phyloP scores from a whole-genome alignment of 2,888 invertebrate genomes.

The Tridacna gigas region DNA sequence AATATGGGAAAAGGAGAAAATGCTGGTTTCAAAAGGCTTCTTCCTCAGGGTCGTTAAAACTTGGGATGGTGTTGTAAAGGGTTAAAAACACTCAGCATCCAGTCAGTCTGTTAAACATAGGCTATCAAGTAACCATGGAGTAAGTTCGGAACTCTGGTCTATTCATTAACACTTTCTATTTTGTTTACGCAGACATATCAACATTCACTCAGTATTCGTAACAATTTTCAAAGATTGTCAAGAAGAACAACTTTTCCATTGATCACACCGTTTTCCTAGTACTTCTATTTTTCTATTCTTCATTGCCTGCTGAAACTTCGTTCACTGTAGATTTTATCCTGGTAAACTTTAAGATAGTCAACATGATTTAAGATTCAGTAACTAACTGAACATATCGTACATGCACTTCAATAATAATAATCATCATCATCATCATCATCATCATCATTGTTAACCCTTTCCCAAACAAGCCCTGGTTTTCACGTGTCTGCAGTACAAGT shows the following conservation, averaged over 20 bases:
- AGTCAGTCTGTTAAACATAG: conserved; percentile 3
- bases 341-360: too few relatives aligned
- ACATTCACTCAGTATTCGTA: too few relatives aligned
- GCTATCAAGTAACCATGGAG: not conserved
- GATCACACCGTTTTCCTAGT: too few relatives aligned
- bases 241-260: too few relatives aligned
- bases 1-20: not conserved
- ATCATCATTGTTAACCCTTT: too few relatives aligned
- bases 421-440: too few relatives aligned
- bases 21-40: not conserved
- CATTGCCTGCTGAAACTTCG: too few relatives aligned
- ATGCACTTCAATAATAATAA: too few relatives aligned
- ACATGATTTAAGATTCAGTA: not conserved
- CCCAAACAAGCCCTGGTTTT: not conserved
- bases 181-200: not conserved
- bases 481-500: not conserved
- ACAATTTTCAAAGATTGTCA: too few relatives aligned
- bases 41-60: not conserved
- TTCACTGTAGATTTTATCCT: too few relatives aligned
- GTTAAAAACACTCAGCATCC: not conserved
- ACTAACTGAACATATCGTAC: too few relatives aligned
- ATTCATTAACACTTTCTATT: not conserved
- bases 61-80: not conserved
- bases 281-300: too few relatives aligned
- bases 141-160: conserved; percentile 20